Evolutionary conservation across 2,797 vertebrate species (phyloP).

Genomic region (Prionace glauca): DNA sequence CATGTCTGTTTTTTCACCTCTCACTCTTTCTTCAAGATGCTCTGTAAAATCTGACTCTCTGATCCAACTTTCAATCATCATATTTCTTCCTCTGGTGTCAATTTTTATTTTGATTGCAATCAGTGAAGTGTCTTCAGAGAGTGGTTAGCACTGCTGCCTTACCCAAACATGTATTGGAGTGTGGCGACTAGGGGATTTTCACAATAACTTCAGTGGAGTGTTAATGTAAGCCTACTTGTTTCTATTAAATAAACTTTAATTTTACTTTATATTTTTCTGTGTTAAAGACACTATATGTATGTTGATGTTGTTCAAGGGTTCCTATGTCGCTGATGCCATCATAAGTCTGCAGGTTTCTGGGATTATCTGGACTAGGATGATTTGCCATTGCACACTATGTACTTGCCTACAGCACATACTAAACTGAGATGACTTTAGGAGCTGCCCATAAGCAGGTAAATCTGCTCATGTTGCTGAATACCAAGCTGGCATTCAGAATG

Average conservation of each 20-base stretch:
- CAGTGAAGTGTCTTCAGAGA: neutral
- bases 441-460: neutral
- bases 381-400: neutral
- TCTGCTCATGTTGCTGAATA: neutral
- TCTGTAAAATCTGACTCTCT: neutral
- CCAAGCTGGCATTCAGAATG: neutral
- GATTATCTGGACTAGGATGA: neutral
- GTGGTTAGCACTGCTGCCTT: too few relatives aligned
- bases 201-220: too few relatives aligned
- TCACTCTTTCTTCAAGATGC: neutral
- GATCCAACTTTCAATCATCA: too few relatives aligned
- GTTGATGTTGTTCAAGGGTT: neutral
- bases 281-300: neutral
- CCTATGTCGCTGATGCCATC: neutral
- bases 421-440: neutral
- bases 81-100: neutral
- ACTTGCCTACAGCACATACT: neutral
- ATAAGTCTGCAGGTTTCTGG: neutral
- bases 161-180: too few relatives aligned
- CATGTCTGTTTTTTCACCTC: neutral
- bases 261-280: too few relatives aligned
- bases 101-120: neutral
- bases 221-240: too few relatives aligned
- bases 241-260: too few relatives aligned
- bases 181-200: too few relatives aligned